phyloP scores from a whole-genome alignment of 2,113 vertebrate species.

The Pantherophis guttatus region DNA sequence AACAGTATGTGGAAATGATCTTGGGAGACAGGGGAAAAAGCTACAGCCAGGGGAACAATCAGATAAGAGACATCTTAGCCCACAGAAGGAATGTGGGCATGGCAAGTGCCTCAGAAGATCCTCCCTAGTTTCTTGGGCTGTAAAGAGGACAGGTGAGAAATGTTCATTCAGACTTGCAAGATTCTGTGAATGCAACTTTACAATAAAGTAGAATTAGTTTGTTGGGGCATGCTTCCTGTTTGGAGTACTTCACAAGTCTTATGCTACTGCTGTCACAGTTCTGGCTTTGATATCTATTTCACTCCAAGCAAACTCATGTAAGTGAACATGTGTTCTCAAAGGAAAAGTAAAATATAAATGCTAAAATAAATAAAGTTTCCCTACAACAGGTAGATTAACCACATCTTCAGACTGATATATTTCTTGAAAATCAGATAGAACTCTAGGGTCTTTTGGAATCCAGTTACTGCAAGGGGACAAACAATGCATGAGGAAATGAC shows the following conservation, averaged over 20 bases:
- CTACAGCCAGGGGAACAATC: neutral
- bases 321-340: neutral
- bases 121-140: neutral
- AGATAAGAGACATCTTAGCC: neutral
- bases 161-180: neutral
- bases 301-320: neutral
- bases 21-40: neutral
- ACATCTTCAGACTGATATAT: neutral
- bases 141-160: neutral
- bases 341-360: neutral
- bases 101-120: neutral
- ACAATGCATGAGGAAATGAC: neutral
- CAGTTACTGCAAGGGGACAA: neutral
- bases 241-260: neutral
- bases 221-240: neutral
- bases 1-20: neutral
- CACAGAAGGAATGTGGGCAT: neutral
- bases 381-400: neutral
- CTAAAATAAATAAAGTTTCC: neutral
- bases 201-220: neutral
- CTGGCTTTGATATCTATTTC: neutral
- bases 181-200: neutral
- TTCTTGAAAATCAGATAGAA: neutral
- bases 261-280: neutral
- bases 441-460: neutral